Percentiles rank a stretch among this genome's conserved stretches.
These are phyloP conservation scores for Cyclina sinensis DNA, from an alignment of 1,140 invertebrate genomes.

Conservation along the genomic window DNA sequence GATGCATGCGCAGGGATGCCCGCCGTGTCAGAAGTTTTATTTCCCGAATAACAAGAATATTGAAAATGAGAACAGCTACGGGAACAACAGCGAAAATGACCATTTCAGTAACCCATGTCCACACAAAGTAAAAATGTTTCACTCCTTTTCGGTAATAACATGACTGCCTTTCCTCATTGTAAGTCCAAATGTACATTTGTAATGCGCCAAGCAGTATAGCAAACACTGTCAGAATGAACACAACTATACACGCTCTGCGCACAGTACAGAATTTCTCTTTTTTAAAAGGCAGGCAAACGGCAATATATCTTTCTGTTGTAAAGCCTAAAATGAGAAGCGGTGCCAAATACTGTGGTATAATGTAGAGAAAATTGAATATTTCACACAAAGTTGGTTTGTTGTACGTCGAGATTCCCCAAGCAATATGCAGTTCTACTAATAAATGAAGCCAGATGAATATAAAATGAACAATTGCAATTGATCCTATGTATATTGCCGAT, in stretches of 20 bases:
- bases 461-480: conserved; percentile 83
- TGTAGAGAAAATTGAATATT: conserved; percentile 79
- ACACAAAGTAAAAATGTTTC: conserved; percentile 77
- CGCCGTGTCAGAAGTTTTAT: conserved; percentile 76
- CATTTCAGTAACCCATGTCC: conserved; percentile 84
- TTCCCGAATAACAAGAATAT: conserved; percentile 84
- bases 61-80: conserved; percentile 82
- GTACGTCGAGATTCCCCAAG: conserved; percentile 79
- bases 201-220: conserved; percentile 73
- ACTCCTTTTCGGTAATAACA: conserved; percentile 46
- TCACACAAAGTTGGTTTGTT: conserved; percentile 79
- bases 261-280: conserved; percentile 83
- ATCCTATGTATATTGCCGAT: conserved; percentile 85
- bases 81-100: conserved; percentile 83
- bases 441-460: conserved; percentile 83
- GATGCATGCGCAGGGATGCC: conserved; percentile 71
- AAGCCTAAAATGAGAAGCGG: conserved; percentile 90
- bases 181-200: conserved; percentile 83
- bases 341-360: conserved; percentile 83
- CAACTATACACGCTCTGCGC: conserved; percentile 71
- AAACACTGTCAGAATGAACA: conserved; percentile 68
- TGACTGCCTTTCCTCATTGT: conserved; percentile 46
- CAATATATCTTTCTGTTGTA: conserved; percentile 97
- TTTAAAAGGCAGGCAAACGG: conserved; percentile 96
- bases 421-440: conserved; percentile 77